Percentiles rank a stretch among this genome's conserved stretches.
Evolutionary conservation across 2,888 invertebrate genomes (phyloP).

Genomic region (Sphaeridia pumilis): DNA sequence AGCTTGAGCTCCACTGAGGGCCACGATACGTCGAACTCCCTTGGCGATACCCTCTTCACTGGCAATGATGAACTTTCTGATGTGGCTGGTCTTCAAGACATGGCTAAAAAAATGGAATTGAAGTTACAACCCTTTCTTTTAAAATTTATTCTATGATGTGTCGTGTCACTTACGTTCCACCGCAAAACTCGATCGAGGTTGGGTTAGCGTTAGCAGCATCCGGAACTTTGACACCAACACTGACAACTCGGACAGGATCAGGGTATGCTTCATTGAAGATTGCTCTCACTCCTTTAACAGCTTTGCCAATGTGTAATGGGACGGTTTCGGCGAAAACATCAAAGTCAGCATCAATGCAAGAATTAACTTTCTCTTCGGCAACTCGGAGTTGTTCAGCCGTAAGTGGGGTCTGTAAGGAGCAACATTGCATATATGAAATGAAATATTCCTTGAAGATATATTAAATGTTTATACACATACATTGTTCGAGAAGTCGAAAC

Average conservation of each 20-base stretch:
- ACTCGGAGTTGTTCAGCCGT: slow-evolving; percentile 73
- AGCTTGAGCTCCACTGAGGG: slow-evolving; percentile 90
- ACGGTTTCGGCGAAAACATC: slow-evolving; percentile 80
- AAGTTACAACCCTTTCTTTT: neutral
- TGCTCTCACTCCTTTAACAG: slow-evolving; percentile 81
- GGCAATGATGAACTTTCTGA: slow-evolving; percentile 88
- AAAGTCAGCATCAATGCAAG: slow-evolving; percentile 61
- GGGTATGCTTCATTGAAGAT: slow-evolving; percentile 59
- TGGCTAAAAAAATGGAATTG: slow-evolving; percentile 47
- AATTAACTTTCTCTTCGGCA: slow-evolving; percentile 66
- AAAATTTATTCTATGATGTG: neutral
- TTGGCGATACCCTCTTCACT: slow-evolving; percentile 99
- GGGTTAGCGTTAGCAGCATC: slow-evolving; percentile 61
- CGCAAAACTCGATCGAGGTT: slow-evolving; percentile 98
- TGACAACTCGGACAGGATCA: slow-evolving; percentile 57
- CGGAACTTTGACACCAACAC: slow-evolving; percentile 86
- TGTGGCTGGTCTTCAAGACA: slow-evolving; percentile 77
- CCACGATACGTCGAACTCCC: slow-evolving; percentile 92
- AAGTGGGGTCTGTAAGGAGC: slow-evolving; percentile 57
- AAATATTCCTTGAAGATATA: neutral
- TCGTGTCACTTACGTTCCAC: slow-evolving; percentile 64
- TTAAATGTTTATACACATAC: slow-evolving; percentile 37
- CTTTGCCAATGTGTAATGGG: slow-evolving; percentile 70
- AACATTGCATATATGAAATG: neutral
- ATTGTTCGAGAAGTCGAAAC: slow-evolving; percentile 96